phyloP scores from a whole-genome alignment of 1,140 invertebrate species.

The Laodelphax striatellus region DNA sequence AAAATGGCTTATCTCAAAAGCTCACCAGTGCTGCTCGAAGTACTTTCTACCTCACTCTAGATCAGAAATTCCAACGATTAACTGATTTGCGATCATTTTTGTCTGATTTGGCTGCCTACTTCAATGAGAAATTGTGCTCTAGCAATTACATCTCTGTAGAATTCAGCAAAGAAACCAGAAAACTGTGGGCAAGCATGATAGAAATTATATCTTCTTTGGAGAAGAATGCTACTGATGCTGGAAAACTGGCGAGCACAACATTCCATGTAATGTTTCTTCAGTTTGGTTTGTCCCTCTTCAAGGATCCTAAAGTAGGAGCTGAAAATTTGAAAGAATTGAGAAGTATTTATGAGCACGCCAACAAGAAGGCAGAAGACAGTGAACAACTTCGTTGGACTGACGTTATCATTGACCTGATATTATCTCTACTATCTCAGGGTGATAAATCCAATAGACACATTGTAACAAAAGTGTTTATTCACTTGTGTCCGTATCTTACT shows the following conservation, averaged over 20 bases:
- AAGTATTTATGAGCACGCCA: constrained; percentile 40
- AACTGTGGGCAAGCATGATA: constrained; percentile 47
- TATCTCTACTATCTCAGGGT: constrained; percentile 57
- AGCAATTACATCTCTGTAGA: constrained; percentile 35
- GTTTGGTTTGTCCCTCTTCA: constrained; percentile 58
- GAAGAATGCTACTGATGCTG: constrained; percentile 30
- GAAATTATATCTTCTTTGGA: constrained; percentile 34
- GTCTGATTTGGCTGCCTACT: constrained; percentile 38
- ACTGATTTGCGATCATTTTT: constrained; percentile 43
- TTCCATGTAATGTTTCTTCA: constrained; percentile 55
- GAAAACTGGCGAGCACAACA: constrained; percentile 37
- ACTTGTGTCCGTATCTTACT: constrained; percentile 56
- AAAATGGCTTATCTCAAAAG: constrained; percentile 1
- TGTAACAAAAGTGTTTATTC: constrained; percentile 45
- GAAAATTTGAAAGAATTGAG: constrained; percentile 54
- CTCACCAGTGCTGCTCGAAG: constrained; percentile 37
- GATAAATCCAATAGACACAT: constrained; percentile 53
- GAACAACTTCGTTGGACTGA: constrained; percentile 55
- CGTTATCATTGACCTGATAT: constrained; percentile 61
- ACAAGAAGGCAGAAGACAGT: constrained; percentile 34
- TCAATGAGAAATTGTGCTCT: constrained; percentile 36
- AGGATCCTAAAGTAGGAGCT: constrained; percentile 49
- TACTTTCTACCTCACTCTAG: constrained; percentile 50
- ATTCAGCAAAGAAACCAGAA: constrained; percentile 37
- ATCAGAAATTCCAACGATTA: constrained; percentile 46